Conservation (phyloP, 2,797 vertebrate genomes). For the Buphagus erythrorhynchus region DNA sequence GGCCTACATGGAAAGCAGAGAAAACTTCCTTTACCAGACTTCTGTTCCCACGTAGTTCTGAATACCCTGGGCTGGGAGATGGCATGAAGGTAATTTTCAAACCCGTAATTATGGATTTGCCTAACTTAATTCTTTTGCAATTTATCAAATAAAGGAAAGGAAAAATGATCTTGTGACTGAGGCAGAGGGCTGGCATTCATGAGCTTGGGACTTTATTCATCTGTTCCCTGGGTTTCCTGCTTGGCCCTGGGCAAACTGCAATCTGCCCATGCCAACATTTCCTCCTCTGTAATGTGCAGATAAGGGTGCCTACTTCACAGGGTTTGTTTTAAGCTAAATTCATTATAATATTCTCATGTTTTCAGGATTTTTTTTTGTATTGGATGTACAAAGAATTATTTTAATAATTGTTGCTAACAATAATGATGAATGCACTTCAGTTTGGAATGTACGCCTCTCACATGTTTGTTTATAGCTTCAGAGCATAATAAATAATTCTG, state of each 20-base stretch:
- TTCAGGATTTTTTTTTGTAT: not conserved
- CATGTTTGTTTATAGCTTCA: constrained; percentile 36
- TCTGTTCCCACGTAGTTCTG: not conserved
- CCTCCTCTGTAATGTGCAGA: constrained; percentile 35
- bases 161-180: not conserved
- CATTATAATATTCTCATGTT: not conserved
- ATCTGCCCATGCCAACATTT: not conserved
- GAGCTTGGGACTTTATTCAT: not conserved
- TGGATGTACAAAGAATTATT: constrained; percentile 5
- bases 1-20: not conserved
- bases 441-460: constrained; percentile 17
- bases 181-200: not conserved
- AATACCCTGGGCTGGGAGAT: not conserved
- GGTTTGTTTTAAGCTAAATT: not conserved
- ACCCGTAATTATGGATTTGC: not conserved
- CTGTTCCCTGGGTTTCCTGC: not conserved
- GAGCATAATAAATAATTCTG: constrained; percentile 50
- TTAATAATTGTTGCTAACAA: not conserved
- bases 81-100: not conserved
- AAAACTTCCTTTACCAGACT: not conserved
- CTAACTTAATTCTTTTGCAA: not conserved
- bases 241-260: not conserved
- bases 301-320: constrained; percentile 28
- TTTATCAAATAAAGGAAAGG: not conserved
- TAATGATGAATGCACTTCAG: not conserved